phyloP scores from a whole-genome alignment of 2,113 vertebrate species.

The Lasiurus borealis region DNA sequence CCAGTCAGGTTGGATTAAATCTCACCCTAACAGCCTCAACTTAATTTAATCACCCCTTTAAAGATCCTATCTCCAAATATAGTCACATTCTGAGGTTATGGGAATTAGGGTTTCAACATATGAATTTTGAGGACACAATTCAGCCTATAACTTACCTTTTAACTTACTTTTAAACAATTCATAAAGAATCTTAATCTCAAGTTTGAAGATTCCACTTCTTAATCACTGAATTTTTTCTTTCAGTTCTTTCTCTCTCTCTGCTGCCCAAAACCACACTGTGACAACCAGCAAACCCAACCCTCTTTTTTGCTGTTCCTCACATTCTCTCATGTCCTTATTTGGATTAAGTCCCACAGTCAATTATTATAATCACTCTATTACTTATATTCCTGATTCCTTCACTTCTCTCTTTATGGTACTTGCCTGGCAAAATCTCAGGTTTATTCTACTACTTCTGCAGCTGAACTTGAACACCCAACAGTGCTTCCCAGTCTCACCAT shows the following conservation, averaged over 20 bases:
- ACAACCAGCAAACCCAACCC: neutral
- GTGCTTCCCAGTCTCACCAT: neutral
- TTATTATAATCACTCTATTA: neutral
- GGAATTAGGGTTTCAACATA: neutral
- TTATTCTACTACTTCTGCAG: neutral
- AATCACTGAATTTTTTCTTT: neutral
- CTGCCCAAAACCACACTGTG: neutral
- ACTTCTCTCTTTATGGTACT: neutral
- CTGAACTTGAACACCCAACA: neutral
- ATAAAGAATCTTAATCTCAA: neutral
- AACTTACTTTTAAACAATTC: neutral
- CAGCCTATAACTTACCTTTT: neutral
- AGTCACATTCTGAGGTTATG: neutral
- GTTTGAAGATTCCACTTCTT: neutral
- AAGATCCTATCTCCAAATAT: neutral
- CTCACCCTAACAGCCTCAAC: neutral
- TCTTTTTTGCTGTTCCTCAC: neutral
- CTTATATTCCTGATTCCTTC: neutral
- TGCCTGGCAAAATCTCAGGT: neutral
- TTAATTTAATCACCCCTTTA: neutral
- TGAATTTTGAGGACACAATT: neutral
- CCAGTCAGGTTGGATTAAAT: neutral
- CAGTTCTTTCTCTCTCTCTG: neutral
- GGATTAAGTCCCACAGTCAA: neutral
- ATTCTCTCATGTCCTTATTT: neutral